Base-by-base conservation (phyloP, 2,888 invertebrate species). In the Steromphala cineraria region DNA sequence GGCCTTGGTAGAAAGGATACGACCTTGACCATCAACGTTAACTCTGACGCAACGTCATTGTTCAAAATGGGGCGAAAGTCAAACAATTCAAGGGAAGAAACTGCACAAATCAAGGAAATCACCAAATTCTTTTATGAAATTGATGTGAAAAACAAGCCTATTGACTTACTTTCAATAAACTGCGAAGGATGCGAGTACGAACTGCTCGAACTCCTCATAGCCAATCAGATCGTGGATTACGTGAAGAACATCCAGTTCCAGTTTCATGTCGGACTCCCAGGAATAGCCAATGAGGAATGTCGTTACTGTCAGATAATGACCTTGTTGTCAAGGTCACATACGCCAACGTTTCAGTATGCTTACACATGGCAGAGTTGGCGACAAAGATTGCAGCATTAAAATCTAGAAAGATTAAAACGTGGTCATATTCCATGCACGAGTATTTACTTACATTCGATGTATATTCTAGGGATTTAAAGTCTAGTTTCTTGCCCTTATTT, bases 101-200 rank as follows among this genome's bases (percentile, higher is more conserved):
- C 24, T 7, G 53, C 53, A 2, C 17, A 31, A 0, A 79, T 79
- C 13, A 53, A 53, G 52, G 56, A 79, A 53, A 52, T 71, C 0
- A 79, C 28, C 13, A n/a, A 17, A n/a, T 79, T 79, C 56, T 79
- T 79, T 24, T 46, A 74, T 8, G 36, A 55, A 40, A 15, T 79
- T 13, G 56, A 36, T 21, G 56, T 79, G 19, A 52, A 31, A 8
- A 28, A 74, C 13, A 74, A 75, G 21, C 74, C 74, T 15, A 53
- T 79, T 53, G 79, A 79, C 52, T 31, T 80, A 52, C 13, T 76
- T 7, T 28, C 53, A 5, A 75, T 80, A 36, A 80, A 80, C 56
- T 80, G 80, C 36, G 80, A 80, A 31, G 80, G 80, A 0, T 80
- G 80, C 36, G 80, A 80, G 52, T 80, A 40, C 19, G 80, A 80